Conservation (phyloP, 2,888 invertebrate species). For the Elegia similella region DNA sequence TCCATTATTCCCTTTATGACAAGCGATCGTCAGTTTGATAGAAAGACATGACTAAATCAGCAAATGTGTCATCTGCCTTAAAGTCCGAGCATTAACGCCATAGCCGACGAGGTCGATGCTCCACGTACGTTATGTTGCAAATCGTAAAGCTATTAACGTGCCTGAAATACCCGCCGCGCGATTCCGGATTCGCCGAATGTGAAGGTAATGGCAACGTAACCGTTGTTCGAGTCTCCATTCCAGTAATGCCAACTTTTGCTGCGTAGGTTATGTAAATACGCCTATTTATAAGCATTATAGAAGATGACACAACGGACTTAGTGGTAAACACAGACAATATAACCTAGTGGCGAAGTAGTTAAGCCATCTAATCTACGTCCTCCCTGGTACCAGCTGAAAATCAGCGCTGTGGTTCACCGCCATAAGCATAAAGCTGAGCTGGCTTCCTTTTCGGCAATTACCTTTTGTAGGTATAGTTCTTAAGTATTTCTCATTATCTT, state of each 20-base stretch:
- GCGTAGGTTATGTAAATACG: slow-evolving; percentile 18
- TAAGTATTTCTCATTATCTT: no score
- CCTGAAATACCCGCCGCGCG: slow-evolving; percentile 32
- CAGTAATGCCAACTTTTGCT: slow-evolving; percentile 14
- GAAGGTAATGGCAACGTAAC: slow-evolving; percentile 17
- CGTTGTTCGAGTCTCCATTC: slow-evolving; percentile 7
- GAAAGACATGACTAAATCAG: background rate
- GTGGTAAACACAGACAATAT: no score
- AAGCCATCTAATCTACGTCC: no score
- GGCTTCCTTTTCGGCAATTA: no score
- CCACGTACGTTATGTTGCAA: slow-evolving; percentile 42
- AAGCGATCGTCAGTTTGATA: background rate
- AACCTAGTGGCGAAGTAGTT: no score
- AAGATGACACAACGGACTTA: background rate
- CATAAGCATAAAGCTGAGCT: no score
- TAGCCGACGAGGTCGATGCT: slow-evolving; percentile 69
- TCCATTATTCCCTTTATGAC: background rate
- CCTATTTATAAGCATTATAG: slow-evolving; percentile 18
- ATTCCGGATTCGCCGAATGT: slow-evolving; percentile 35
- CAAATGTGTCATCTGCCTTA: slow-evolving; percentile 30
- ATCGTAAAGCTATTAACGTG: slow-evolving; percentile 39
- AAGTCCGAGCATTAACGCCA: slow-evolving; percentile 61
- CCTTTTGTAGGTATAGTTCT: no score
- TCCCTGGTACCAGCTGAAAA: no score
- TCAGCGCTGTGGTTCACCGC: no score